Evolutionary conservation across 2,113 vertebrate genomes (phyloP).

Genomic region (Scalopus aquaticus): DNA sequence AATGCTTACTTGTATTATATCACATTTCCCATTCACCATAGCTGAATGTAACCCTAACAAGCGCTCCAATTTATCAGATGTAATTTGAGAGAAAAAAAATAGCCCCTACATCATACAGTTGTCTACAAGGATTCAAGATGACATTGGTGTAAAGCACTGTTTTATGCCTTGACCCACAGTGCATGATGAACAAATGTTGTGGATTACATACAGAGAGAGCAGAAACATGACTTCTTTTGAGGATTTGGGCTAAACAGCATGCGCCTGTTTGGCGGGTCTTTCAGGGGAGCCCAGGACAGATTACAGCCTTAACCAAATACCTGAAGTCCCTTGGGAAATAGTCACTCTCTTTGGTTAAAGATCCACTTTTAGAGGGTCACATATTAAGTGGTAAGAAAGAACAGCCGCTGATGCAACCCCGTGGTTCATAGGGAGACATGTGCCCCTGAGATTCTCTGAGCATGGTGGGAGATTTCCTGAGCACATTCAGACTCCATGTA

Average conservation of each 20-base stretch:
- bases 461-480: background rate
- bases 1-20: background rate
- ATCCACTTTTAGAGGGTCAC: background rate
- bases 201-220: background rate
- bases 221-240: background rate
- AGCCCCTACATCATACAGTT: background rate
- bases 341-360: background rate
- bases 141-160: background rate
- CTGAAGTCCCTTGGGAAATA: background rate
- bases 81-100: background rate
- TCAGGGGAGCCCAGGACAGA: background rate
- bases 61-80: background rate
- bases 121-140: background rate
- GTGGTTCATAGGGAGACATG: background rate
- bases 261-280: background rate
- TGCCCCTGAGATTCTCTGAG: background rate
- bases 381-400: background rate
- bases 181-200: background rate
- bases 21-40: slow-evolving; percentile 32
- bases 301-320: background rate
- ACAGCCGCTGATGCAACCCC: background rate
- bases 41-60: background rate
- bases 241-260: background rate
- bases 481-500: background rate
- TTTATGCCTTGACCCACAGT: background rate